These are phyloP conservation scores for Lepidurus apus DNA, from an alignment of 1,140 invertebrate species.

Conservation along the genomic window DNA sequence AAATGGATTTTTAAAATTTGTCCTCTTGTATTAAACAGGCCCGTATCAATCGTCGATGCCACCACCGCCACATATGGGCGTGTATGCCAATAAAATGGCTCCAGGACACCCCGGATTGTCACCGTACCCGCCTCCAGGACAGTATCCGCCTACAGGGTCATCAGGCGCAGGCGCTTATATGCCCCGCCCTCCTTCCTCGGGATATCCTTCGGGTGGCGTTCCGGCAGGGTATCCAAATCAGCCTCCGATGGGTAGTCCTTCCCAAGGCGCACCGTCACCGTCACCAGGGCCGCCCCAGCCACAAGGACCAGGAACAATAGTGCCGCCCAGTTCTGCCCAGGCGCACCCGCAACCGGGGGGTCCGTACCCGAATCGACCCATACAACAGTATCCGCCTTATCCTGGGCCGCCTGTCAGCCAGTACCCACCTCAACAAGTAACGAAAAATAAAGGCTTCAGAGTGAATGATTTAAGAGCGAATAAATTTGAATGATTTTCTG, in stretches of 20 bases:
- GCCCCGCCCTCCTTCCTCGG: conserved; percentile 37
- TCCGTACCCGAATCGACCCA: conserved; percentile 35
- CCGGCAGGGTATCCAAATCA: conserved; percentile 40
- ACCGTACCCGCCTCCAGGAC: conserved; percentile 53
- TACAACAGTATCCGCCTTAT: conserved; percentile 36
- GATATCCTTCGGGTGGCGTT: conserved; percentile 39
- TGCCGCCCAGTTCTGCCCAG: conserved; percentile 36
- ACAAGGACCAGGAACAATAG: conserved; percentile 33
- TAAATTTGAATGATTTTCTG: not conserved
- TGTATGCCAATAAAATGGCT: conserved; percentile 51
- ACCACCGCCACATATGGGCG: conserved; percentile 53
- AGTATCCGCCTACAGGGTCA: conserved; percentile 46
- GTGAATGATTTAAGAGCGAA: conserved; percentile 35
- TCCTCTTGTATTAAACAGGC: conserved; percentile 42
- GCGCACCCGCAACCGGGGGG: conserved; percentile 35
- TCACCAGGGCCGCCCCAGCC: conserved; percentile 27
- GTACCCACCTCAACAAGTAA: conserved; percentile 32
- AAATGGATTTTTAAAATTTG: not conserved
- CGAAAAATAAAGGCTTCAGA: not conserved
- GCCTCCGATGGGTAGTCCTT: conserved; percentile 38
- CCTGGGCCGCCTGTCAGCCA: conserved; percentile 34
- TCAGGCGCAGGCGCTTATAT: conserved; percentile 41
- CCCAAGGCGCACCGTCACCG: conserved; percentile 33
- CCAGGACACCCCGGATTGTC: conserved; percentile 43
- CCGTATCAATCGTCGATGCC: conserved; percentile 58